Base-by-base conservation (phyloP, 2,888 invertebrate species). In the Myopa tessellatipennis region DNA sequence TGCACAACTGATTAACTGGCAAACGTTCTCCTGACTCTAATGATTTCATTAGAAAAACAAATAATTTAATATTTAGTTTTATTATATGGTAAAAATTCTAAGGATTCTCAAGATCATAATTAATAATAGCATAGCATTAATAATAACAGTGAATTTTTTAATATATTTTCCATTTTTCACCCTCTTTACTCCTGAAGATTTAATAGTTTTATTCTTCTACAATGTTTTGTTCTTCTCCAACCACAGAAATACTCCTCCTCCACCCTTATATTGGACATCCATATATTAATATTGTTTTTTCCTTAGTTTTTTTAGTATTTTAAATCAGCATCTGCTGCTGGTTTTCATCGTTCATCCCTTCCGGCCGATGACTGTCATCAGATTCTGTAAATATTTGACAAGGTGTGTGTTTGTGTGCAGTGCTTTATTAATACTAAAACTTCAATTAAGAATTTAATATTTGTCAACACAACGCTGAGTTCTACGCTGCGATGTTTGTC, bases 311-410 rank as follows among this genome's bases (percentile, higher is more conserved):
- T 14, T 68, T n/a, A 67, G 14, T 16, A 67, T 14, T 36, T 40
- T 6, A 0, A 67, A 40, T 38, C 4, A 69, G 69, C 69, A 69
- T 50, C 69, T 69, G 69, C 34, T 69, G 18, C 14, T 18, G 40
- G 26, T 45, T 7, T 52, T 26, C 38, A 12, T 58, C 38, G 36
- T n/a, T 72, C 58, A 58, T 72, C 60, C 60, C 71, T 60, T 14
- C 60, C 8, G 18, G 38, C 34, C 50, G 50, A 10, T 2, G 7
- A n/a, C 50, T 36, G 50, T 10, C 36, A 8, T 50, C n/a, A 55
- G 55, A 50, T 52, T 45, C 60, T 68, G 74, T 18, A 74, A 74
- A 74, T 74, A 68, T 74, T 74, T 74, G 74, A 14, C 55, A 68
- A 74, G 74, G 67, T 74, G 74, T 40, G 26, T 73, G 6, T 45